A percentile compares a stretch with the other conserved stretches of the same genome.
Evolutionary conservation across 1,140 invertebrate species (phyloP).

Genomic region (Augochlora pura): DNA sequence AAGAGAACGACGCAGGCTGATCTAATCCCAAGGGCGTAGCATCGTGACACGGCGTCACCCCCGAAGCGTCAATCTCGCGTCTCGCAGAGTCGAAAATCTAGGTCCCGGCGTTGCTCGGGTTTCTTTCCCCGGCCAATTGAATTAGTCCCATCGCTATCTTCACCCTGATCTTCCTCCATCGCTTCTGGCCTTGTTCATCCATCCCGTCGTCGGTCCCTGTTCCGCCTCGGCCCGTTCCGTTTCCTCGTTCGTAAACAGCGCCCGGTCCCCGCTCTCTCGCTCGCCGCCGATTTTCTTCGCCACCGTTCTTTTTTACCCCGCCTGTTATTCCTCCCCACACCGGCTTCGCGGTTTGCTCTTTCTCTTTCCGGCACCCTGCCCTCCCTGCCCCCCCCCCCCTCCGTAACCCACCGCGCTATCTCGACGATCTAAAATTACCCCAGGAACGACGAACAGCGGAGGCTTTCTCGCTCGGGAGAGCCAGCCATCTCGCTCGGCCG

Average conservation of each 20-base stretch:
- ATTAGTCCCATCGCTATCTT: conserved; percentile 43
- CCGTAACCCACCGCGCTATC: conserved; percentile 61
- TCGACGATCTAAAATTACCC: conserved; percentile 76
- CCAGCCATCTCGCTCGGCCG: not conserved
- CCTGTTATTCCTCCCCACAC: conserved; percentile 4
- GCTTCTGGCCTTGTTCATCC: conserved; percentile 30
- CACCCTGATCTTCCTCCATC: conserved; percentile 29
- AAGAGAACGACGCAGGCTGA: no score
- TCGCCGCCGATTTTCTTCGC: no score
- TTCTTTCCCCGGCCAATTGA: conserved; percentile 9
- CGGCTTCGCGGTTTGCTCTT: conserved; percentile 35
- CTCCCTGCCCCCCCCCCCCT: conserved; percentile 3
- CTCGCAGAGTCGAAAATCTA: not conserved
- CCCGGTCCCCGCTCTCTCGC: not conserved
- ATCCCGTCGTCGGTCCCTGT: not conserved
- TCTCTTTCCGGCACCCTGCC: conserved; percentile 34
- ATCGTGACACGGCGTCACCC: not conserved
- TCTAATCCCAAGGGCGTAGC: no score
- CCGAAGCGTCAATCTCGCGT: no score
- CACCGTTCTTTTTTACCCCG: no score
- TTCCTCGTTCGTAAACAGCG: conserved; percentile 54
- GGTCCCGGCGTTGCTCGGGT: not conserved
- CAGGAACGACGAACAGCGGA: conserved; percentile 62
- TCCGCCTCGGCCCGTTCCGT: conserved; percentile 23
- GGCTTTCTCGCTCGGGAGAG: conserved; percentile 20